Base-by-base conservation (phyloP, 2,113 vertebrate species). In the Trochalopteron elliotii region DNA sequence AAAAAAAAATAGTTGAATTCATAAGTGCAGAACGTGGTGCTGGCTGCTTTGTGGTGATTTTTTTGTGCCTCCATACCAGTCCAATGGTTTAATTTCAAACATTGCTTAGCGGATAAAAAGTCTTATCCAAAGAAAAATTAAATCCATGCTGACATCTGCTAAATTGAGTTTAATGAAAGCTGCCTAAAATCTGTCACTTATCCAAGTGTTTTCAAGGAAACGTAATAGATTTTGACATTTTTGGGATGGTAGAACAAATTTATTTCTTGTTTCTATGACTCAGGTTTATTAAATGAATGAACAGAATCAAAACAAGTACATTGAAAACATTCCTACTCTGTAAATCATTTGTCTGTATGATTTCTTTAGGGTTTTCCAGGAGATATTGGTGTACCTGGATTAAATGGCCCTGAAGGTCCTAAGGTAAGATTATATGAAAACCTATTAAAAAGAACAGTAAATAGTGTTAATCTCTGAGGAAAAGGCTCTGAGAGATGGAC, bases 351-450 rank as follows among this genome's bases (percentile, higher is more conserved):
- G 30, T 83, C 70, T 87, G 19, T 93, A 14, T 94, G 75, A 69
- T 89, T 84, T 97, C 72, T 83, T 63, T 93, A 99, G 99, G 99
- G 99, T 55, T 99, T 99, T 98, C 99, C 99, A 68, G 99, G 99
- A 89, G 99, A 99, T 96, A 99, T 99, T 95, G 99, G 99, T 45
- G 82, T 98, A 71, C 99, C 99, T 93, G 99, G 99, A 76, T 98
- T 98, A 27, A 99, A 99, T 39, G 99, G 99, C 82, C 99, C 98
- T 61, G 98, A 98, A 94, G 99, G 99, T 97, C 98, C 97, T 94
- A 99, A 99, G 99, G 99, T 99, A 99, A 96, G 94, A 63, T 56
- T 52, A 6, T 42, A 39, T 84, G 50, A n/a, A 93, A 83, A 63
- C 3, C 49, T 87, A 15, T 30, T 61, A 16, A 42, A 63, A 40